phyloP scores from a whole-genome alignment of 2,888 invertebrate genomes.

The Oscheius sp. region DNA sequence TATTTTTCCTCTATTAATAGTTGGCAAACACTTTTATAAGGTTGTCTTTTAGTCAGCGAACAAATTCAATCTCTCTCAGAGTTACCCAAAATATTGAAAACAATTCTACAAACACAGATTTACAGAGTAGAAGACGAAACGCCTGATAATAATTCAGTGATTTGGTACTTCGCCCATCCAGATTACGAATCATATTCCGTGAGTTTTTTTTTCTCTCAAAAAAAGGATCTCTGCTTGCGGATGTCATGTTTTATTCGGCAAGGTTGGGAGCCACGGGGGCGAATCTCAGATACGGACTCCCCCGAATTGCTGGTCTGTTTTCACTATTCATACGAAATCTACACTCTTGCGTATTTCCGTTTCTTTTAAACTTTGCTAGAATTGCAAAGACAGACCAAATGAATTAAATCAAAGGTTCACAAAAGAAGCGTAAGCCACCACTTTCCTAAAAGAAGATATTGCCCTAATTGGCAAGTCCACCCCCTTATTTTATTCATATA shows the following conservation, averaged over 20 bases:
- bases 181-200: constrained; percentile 38
- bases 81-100: no score
- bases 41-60: no score
- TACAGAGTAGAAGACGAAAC: constrained; percentile 5
- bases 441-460: no score
- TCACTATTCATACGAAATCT: not conserved
- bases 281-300: not conserved
- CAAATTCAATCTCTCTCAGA: no score
- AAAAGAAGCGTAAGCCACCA: no score
- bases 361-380: not conserved
- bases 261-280: not conserved
- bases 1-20: no score
- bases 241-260: constrained; percentile 31
- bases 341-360: not conserved
- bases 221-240: constrained; percentile 3
- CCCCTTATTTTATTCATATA: no score
- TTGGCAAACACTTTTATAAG: no score
- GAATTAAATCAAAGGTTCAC: no score
- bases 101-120: not conserved
- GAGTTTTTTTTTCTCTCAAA: not conserved
- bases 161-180: constrained; percentile 35
- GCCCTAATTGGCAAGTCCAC: no score
- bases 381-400: no score
- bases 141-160: constrained; percentile 14
- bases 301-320: not conserved